Conservation (phyloP, 2,113 vertebrate genomes). For the Thryonomys swinderianus region DNA sequence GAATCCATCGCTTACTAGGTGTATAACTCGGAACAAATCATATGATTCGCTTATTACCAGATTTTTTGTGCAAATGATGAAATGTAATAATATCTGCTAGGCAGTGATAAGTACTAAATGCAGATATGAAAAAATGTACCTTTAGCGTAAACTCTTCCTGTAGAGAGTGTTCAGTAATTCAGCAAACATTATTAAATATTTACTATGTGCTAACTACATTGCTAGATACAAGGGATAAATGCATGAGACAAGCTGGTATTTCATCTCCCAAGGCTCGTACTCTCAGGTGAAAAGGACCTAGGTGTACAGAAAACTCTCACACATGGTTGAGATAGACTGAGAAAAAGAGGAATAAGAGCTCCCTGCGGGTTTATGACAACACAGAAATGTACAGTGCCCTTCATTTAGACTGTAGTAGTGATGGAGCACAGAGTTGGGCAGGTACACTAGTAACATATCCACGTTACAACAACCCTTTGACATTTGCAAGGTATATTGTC, state of each 20-base stretch:
- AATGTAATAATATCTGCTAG: neutral
- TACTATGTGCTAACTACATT: neutral
- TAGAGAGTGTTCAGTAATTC: neutral
- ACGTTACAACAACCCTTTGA: neutral
- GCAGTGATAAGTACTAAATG: neutral
- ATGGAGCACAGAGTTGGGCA: neutral
- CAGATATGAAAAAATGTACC: neutral
- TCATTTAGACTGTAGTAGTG: neutral
- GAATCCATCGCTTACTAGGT: neutral
- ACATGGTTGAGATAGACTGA: neutral
- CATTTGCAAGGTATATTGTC: neutral
- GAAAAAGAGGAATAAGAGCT: neutral
- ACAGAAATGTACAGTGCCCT: neutral
- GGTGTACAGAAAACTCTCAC: neutral
- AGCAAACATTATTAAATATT: constrained; percentile 7
- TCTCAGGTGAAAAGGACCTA: neutral
- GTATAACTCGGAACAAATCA: constrained; percentile 1
- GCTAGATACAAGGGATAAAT: neutral
- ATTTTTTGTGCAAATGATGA: neutral
- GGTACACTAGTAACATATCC: neutral
- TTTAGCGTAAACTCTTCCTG: neutral
- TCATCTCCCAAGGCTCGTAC: constrained; percentile 17
- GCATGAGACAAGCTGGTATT: neutral
- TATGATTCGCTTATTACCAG: neutral
- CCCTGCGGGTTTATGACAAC: neutral